A percentile compares a stretch with the other conserved stretches of the same genome.
These are phyloP conservation scores for Lasioglossum figueresi DNA, from an alignment of 2,888 invertebrate species.

Conservation along the genomic window DNA sequence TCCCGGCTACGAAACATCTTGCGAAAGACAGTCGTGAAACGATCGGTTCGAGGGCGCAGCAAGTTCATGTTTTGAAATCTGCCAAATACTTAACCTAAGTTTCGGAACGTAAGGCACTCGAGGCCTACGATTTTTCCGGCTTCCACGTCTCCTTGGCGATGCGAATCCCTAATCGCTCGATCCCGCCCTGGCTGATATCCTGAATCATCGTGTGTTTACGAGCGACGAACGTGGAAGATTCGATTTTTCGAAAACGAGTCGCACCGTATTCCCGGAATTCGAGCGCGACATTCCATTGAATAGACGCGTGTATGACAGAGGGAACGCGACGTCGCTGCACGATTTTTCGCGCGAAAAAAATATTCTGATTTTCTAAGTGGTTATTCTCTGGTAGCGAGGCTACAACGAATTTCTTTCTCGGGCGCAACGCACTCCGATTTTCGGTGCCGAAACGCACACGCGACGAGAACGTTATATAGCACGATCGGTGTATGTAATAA, in stretches of 20 bases:
- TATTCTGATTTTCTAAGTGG: not conserved
- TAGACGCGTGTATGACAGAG: slow-evolving; percentile 41
- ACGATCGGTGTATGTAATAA: slow-evolving; percentile 27
- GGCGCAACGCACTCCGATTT: not conserved
- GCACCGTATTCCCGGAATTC: slow-evolving; percentile 45
- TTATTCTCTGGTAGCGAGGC: not conserved
- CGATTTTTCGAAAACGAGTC: slow-evolving; percentile 40
- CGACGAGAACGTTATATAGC: slow-evolving; percentile 29
- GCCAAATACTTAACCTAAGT: slow-evolving; percentile 42
- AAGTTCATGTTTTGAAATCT: slow-evolving; percentile 16
- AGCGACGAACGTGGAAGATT: slow-evolving; percentile 42
- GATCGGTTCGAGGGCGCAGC: not conserved
- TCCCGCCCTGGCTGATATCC: not conserved
- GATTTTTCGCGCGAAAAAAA: slow-evolving; percentile 17
- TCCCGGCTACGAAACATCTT: not conserved
- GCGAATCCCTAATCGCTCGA: not conserved
- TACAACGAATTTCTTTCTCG: not conserved
- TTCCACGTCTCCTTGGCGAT: not conserved
- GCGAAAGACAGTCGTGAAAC: not conserved
- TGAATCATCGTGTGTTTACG: slow-evolving; percentile 42
- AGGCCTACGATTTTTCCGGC: slow-evolving; percentile 4
- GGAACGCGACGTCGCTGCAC: slow-evolving; percentile 10
- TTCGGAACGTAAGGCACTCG: not conserved
- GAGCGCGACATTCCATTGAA: slow-evolving; percentile 47
- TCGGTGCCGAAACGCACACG: not conserved